Base-by-base conservation (phyloP, 2,113 vertebrate genomes). In the Gavia stellata region DNA sequence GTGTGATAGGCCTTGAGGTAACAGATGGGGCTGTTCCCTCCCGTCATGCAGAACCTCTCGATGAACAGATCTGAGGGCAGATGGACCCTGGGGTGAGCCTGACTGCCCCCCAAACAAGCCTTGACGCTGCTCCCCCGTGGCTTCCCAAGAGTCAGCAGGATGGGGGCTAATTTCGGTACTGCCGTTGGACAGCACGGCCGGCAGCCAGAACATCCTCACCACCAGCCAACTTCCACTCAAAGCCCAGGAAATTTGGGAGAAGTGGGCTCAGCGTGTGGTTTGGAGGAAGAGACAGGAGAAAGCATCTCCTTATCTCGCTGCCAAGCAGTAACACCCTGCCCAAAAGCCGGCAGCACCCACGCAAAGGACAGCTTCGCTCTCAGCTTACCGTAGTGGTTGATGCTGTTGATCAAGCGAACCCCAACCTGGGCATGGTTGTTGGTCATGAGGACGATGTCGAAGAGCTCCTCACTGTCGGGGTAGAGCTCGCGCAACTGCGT, bases 1-100 rank as follows among this genome's bases (percentile, higher is more conserved):
- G 99, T 98, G 97, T 99, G 98, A 85, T 99, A 99, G 50, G 99
- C 99, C 97, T 99, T 99, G 96, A 99, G 96, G 97, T 99, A 99
- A 95, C 98, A 98, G 78, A 99, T 99, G 62, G 99, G 99, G 97
- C 99, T 99, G 78, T 99, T 99, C 85, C 99, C 99, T 24, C 99
- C 99, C 0, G 99, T 99, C 99, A 99, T 99, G 96, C 99, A 99
- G 98, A 99, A 99, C 87, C 99, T 98, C 97, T 99, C 99, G 12
- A 99, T 98, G 96, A 99, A 98, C 90, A 99, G 96, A 85, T 98
- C 99, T 99, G 97, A 61, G 88, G 92, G 95, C 61, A 19, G 68
- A 84, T 1, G 21, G 34, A 92, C 53, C 42, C 26, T 0, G 0
- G 12, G 26, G 14, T 96, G 73, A 93, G 83, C 33, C 45, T 3